Evolutionary conservation across 2,797 vertebrate species (phyloP).

Genomic region (Loris lydekkerianus): DNA sequence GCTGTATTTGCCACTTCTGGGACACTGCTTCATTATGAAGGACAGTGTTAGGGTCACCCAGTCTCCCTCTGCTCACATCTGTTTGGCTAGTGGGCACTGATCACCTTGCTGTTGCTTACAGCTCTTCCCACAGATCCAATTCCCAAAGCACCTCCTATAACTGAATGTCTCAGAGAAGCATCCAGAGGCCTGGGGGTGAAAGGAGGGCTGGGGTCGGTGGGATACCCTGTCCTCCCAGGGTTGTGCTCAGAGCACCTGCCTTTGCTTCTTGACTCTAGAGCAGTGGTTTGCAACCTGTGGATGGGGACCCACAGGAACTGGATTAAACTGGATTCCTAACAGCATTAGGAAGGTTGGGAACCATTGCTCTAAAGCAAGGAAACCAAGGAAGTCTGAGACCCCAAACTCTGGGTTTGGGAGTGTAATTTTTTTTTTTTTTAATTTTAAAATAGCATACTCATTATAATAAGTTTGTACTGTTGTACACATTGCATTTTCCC

Average conservation of each 20-base stretch:
- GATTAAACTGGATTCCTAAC: too few species aligned
- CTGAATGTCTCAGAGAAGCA: neutral
- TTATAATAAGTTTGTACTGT: neutral
- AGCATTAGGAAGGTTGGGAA: too few species aligned
- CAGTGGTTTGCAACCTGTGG: neutral
- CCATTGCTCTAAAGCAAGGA: neutral
- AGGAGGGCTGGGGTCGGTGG: fast-evolving
- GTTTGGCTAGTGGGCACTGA: neutral
- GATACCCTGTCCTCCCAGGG: too few species aligned
- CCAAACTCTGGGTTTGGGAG: neutral
- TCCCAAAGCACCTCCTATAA: neutral
- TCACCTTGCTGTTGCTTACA: neutral
- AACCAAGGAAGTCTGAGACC: neutral
- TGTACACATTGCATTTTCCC: neutral
- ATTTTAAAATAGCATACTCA: neutral
- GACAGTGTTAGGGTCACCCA: neutral
- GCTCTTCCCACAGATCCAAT: neutral
- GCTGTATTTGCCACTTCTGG: neutral
- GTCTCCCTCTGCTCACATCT: too few species aligned
- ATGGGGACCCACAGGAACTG: too few species aligned
- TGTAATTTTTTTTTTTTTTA: neutral
- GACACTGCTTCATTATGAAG: neutral
- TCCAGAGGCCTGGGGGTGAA: neutral
- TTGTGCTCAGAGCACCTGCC: neutral
- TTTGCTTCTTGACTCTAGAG: neutral